Conservation (phyloP, 37 sponge, comb jelly and placozoan species). For the Aplysina aerophoba region DNA sequence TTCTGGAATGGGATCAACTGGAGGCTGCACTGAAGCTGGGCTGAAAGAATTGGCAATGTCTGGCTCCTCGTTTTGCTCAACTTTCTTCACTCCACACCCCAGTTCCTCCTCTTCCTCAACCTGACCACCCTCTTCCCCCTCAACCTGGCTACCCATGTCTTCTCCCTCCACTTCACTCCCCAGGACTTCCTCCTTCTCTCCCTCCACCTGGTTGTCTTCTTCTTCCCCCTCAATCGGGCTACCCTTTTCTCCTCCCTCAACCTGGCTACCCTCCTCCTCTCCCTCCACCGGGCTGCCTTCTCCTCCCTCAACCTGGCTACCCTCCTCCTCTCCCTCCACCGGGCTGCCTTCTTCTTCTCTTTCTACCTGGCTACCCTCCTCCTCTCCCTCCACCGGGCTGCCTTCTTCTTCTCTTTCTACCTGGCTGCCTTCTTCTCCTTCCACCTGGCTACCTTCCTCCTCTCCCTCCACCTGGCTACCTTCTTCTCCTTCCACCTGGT, state of each 20-base stretch:
- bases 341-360: not conserved
- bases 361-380: not conserved
- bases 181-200: not conserved
- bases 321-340: not conserved
- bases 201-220: not conserved
- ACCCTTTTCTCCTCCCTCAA: not conserved
- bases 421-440: not conserved
- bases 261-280: not conserved
- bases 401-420: not conserved
- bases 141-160: conserved; percentile 22
- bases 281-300: not conserved
- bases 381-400: conserved; percentile 12
- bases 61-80: not conserved
- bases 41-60: not conserved
- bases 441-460: not conserved
- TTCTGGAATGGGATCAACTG: not conserved
- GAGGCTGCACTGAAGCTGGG: not conserved
- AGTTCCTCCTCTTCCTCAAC: conserved; percentile 39
- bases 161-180: not conserved
- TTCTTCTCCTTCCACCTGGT: not conserved
- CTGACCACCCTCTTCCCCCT: conserved; percentile 10
- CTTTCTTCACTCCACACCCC: conserved; percentile 42
- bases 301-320: not conserved
- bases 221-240: not conserved
- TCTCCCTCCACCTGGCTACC: not conserved